These are phyloP conservation scores for Graptemys geographica DNA, from an alignment of 2,797 vertebrate genomes.

Conservation along the genomic window DNA sequence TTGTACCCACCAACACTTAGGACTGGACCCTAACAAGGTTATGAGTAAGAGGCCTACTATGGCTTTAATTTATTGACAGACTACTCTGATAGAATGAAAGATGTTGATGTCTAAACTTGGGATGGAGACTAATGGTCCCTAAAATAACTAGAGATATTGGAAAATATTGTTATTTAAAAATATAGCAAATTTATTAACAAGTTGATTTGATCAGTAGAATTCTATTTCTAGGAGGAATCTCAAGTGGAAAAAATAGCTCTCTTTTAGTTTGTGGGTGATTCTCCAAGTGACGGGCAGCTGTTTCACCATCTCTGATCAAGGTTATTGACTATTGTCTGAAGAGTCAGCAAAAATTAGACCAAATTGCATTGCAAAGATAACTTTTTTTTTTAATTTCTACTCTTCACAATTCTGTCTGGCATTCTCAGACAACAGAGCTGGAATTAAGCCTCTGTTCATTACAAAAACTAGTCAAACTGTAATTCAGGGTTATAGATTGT, in stretches of 20 bases:
- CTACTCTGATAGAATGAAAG: conserved; percentile 17
- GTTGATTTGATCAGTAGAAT: not conserved
- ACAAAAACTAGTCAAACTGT: conserved; percentile 77
- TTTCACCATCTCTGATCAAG: conserved; percentile 64
- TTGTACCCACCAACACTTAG: conserved; percentile 39
- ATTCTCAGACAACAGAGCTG: conserved; percentile 74
- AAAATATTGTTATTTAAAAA: conserved; percentile 4
- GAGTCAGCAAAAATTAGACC: conserved; percentile 79
- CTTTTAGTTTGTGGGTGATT: conserved; percentile 63
- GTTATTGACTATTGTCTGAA: conserved; percentile 73
- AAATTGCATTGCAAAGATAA: conserved; percentile 72
- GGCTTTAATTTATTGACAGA: conserved; percentile 38
- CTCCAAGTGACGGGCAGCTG: conserved; percentile 70
- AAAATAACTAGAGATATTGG: not conserved
- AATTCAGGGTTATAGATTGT: conserved; percentile 78
- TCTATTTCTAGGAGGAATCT: not conserved
- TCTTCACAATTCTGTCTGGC: conserved; percentile 77
- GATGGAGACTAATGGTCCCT: not conserved
- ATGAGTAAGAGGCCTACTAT: conserved; percentile 28
- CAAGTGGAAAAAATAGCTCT: not conserved
- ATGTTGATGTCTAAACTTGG: conserved; percentile 30
- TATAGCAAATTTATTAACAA: not conserved
- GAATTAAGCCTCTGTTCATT: conserved; percentile 82
- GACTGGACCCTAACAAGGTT: conserved; percentile 19
- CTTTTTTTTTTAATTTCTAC: conserved; percentile 62